Evolutionary conservation across 2,113 vertebrate species (phyloP).

Genomic region (Cacatua alba): DNA sequence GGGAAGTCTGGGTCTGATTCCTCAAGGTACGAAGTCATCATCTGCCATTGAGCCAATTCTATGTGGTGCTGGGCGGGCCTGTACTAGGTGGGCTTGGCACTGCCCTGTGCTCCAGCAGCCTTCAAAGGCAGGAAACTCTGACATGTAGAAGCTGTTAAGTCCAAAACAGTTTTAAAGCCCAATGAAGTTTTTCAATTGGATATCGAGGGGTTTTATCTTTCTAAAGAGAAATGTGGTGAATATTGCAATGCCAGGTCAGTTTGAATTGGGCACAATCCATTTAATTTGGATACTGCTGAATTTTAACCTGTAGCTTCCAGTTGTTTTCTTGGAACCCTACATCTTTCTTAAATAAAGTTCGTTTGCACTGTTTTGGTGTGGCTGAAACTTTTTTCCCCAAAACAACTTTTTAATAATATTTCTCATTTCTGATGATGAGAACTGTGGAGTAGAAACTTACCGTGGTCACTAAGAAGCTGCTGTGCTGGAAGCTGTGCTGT

Average conservation of each 20-base stretch:
- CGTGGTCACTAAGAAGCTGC: neutral
- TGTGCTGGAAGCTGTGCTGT: neutral
- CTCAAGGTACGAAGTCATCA: accelerated
- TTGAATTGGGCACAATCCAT: neutral
- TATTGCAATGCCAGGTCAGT: neutral
- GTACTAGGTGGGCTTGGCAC: neutral
- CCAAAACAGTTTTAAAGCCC: neutral
- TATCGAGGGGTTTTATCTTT: neutral
- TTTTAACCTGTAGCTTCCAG: neutral
- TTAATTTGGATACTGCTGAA: neutral
- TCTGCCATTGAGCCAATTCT: neutral
- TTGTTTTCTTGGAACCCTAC: neutral
- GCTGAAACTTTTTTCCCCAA: neutral
- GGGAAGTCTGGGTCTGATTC: neutral
- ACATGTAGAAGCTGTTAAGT: neutral
- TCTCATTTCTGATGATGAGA: neutral
- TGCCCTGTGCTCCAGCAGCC: neutral
- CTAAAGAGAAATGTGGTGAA: neutral
- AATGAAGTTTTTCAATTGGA: neutral
- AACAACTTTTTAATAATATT: neutral
- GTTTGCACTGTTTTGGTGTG: neutral
- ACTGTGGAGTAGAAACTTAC: neutral
- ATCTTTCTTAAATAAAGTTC: neutral
- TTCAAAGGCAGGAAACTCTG: neutral
- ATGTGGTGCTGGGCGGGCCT: neutral